Conservation (phyloP, 2,888 invertebrate species). For the Danaus chrysippus region DNA sequence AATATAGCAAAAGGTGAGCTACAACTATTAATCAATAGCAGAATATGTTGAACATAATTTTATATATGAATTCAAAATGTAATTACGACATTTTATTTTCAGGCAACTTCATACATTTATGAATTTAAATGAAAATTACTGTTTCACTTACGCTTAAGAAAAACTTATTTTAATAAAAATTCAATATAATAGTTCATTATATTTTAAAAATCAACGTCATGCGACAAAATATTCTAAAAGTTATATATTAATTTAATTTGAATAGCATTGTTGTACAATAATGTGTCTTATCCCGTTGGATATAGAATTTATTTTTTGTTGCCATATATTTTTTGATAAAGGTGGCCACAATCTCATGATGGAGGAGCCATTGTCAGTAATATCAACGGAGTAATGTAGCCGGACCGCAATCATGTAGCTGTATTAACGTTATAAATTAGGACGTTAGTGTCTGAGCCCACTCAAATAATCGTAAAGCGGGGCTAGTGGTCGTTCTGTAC, state of each 20-base stretch:
- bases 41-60: too few relatives aligned
- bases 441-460: conserved; percentile 65
- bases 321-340: conserved; percentile 14
- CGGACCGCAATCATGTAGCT: conserved; percentile 54
- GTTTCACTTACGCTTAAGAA: too few relatives aligned
- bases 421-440: conserved; percentile 78
- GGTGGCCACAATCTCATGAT: conserved; percentile 29
- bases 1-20: too few relatives aligned
- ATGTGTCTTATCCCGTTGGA: neutral
- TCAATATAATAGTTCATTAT: neutral
- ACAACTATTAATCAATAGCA: too few relatives aligned
- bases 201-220: neutral
- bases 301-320: neutral
- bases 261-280: neutral
- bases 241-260: neutral
- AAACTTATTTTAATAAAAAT: neutral
- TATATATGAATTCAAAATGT: too few relatives aligned
- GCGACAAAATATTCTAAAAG: neutral
- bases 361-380: conserved; percentile 39
- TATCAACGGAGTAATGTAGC: conserved; percentile 40
- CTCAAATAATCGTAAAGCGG: conserved; percentile 73
- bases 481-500: conserved; percentile 60
- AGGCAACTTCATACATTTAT: too few relatives aligned
- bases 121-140: too few relatives aligned
- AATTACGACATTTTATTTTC: too few relatives aligned